Conservation (phyloP, 30 jellyfish, hydroid and myxozoan genomes). For the Aurelia sp. region DNA sequence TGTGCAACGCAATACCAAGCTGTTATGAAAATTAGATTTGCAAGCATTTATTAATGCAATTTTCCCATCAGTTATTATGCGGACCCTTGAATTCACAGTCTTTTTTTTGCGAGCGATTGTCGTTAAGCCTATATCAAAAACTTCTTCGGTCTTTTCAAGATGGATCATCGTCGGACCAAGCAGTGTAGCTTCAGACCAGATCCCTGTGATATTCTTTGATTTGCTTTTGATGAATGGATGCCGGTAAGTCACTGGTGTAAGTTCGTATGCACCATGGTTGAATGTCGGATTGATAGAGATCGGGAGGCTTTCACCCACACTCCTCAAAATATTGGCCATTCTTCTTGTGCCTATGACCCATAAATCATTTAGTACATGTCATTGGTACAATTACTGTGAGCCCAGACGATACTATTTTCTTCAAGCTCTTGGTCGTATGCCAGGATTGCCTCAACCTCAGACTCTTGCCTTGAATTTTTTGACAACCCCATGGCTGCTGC, state of each 20-base stretch:
- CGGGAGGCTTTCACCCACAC: not conserved
- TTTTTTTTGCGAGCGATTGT: slow-evolving; percentile 1
- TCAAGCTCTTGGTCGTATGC: slow-evolving; percentile 10
- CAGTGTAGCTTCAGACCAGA: not conserved
- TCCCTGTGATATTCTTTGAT: not conserved
- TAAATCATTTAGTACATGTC: slow-evolving; percentile 14
- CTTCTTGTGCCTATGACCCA: slow-evolving; percentile 16
- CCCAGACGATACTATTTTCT: slow-evolving; percentile 12
- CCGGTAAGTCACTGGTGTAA: slow-evolving; percentile 25
- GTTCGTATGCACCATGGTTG: slow-evolving; percentile 21
- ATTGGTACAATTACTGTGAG: no score
- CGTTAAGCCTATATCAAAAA: slow-evolving; percentile 5
- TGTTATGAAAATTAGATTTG: slow-evolving; percentile 1
- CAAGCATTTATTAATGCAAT: slow-evolving; percentile 18
- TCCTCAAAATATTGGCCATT: not conserved
- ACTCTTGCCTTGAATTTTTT: not conserved
- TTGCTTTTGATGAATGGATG: not conserved
- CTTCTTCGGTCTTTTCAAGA: slow-evolving; percentile 3
- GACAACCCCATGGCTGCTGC: not conserved
- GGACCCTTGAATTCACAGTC: not conserved
- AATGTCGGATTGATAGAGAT: slow-evolving; percentile 17
- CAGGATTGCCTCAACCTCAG: slow-evolving; percentile 11
- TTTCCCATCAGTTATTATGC: slow-evolving; percentile 24
- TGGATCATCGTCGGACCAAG: slow-evolving; percentile 24
- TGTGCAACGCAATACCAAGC: slow-evolving; percentile 18